These are phyloP conservation scores for Diaprepes abbreviatus DNA, from an alignment of 2,888 invertebrate genomes.

Conservation along the genomic window DNA sequence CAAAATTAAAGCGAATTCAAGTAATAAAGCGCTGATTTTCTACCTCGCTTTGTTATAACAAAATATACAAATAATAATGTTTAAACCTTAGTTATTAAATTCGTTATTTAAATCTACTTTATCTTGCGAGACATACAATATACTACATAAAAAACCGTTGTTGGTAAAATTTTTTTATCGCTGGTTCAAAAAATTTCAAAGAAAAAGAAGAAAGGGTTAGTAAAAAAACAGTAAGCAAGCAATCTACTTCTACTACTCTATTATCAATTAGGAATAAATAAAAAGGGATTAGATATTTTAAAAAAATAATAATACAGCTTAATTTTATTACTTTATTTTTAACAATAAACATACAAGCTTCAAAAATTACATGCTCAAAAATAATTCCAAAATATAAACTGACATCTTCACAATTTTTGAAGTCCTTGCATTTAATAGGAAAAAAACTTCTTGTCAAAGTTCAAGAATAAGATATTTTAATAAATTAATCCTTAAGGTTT, in stretches of 20 bases:
- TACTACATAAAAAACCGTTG: background rate
- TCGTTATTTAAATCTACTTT: too few species aligned
- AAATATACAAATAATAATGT: too few species aligned
- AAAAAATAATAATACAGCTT: constrained; percentile 8
- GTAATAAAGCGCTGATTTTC: too few species aligned
- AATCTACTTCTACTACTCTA: constrained; percentile 1
- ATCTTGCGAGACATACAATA: too few species aligned
- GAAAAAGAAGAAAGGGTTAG: background rate
- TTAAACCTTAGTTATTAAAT: too few species aligned
- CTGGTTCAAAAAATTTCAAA: background rate
- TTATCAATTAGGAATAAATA: background rate
- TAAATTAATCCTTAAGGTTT: too few species aligned
- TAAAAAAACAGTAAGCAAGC: constrained; percentile 8
- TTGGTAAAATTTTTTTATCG: background rate
- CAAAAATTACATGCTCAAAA: constrained; percentile 44
- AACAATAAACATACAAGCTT: constrained; percentile 48
- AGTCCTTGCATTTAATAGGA: constrained; percentile 8
- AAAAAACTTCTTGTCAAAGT: too few species aligned
- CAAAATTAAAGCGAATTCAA: too few species aligned
- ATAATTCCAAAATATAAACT: constrained; percentile 30
- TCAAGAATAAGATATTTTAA: too few species aligned
- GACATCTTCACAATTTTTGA: constrained; percentile 12
- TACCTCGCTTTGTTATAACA: too few species aligned
- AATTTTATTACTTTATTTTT: constrained; percentile 40
- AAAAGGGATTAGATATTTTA: constrained; percentile 10